Percentiles rank a stretch among this genome's conserved stretches.
Conservation (phyloP, 2,797 vertebrate species). For the Leptatherina wallacei region DNA sequence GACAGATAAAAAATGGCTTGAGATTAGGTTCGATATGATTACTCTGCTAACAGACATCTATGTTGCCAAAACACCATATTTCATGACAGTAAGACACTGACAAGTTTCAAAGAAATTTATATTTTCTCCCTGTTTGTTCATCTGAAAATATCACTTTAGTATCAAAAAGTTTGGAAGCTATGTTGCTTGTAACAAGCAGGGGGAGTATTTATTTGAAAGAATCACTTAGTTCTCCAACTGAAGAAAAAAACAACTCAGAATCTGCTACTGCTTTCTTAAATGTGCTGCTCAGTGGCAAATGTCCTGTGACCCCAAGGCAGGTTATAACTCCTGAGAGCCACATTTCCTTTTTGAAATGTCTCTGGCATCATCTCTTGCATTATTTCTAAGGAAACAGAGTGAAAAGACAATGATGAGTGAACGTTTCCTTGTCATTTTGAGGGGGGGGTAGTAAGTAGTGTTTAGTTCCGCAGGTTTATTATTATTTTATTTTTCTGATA, state of each 20-base stretch:
- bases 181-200: not conserved
- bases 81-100: not conserved
- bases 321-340: not conserved
- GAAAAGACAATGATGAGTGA: not conserved
- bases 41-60: not conserved
- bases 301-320: not conserved
- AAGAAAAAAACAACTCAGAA: not conserved
- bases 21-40: not conserved
- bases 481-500: conserved; percentile 2
- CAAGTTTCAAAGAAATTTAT: not conserved
- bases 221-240: not conserved
- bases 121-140: not conserved
- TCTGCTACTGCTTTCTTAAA: not conserved
- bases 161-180: not conserved
- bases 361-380: not conserved
- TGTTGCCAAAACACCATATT: not conserved
- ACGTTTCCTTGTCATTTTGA: not conserved
- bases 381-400: not conserved
- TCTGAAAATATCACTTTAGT: not conserved
- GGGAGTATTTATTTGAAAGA: not conserved
- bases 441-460: not conserved
- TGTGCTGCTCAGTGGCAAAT: not conserved
- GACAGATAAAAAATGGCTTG: not conserved
- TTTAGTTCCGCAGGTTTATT: not conserved
- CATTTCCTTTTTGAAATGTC: not conserved